phyloP scores from a whole-genome alignment of 2,113 vertebrate genomes.

The Aldabrachelys gigantea region DNA sequence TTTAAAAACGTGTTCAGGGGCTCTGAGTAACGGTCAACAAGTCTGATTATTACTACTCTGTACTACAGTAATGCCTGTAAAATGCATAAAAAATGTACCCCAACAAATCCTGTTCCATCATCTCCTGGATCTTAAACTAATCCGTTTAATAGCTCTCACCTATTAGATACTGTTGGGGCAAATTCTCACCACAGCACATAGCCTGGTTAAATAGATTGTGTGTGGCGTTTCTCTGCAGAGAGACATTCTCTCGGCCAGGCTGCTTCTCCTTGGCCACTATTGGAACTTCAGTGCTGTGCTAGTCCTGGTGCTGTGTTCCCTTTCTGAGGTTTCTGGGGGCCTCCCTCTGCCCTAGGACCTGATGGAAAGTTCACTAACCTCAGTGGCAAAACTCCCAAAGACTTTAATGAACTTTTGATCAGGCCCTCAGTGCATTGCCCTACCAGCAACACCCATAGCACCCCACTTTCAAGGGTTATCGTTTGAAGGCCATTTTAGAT shows the following conservation, averaged over 20 bases:
- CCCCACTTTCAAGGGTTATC: not conserved
- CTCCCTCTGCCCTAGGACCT: not conserved
- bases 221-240: rapidly evolving
- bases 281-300: rapidly evolving
- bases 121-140: constrained; percentile 12
- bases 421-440: not conserved
- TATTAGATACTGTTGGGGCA: constrained; percentile 16
- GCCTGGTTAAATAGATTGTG: not conserved
- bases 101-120: not conserved
- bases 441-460: not conserved
- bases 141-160: not conserved
- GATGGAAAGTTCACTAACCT: rapidly evolving
- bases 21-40: not conserved
- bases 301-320: not conserved
- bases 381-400: rapidly evolving
- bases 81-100: constrained; percentile 11
- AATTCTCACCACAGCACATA: not conserved
- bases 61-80: constrained; percentile 28
- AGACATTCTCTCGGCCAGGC: rapidly evolving
- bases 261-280: not conserved
- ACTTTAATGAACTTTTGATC: not conserved
- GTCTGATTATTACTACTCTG: not conserved
- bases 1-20: not conserved
- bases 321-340: not conserved
- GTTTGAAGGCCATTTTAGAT: rapidly evolving